Conservation (phyloP, 2,888 invertebrate genomes). For the Spilosoma lubricipeda region DNA sequence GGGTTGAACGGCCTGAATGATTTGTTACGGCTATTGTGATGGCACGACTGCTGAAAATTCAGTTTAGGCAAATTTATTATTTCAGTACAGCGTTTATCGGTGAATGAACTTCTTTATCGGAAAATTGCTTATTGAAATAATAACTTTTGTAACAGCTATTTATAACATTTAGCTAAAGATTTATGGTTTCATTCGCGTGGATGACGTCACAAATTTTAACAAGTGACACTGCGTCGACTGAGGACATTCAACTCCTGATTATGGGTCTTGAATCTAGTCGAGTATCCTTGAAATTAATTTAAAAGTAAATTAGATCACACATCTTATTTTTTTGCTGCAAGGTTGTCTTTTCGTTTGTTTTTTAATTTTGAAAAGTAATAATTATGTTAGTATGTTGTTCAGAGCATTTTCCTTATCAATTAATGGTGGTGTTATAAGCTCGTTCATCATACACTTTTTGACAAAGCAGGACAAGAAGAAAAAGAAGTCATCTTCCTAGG, state of each 20-base stretch:
- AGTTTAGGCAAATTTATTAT: conserved; percentile 7
- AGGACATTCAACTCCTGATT: not conserved
- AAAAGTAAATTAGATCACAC: too few relatives aligned
- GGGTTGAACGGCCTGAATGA: conserved; percentile 34
- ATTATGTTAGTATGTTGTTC: too few relatives aligned
- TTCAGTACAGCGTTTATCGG: not conserved
- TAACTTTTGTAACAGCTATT: not conserved
- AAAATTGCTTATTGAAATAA: not conserved
- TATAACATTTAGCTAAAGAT: not conserved
- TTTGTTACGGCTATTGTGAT: conserved; percentile 22
- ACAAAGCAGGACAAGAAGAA: too few relatives aligned
- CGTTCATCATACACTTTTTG: too few relatives aligned
- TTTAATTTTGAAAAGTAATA: too few relatives aligned
- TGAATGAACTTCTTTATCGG: not conserved
- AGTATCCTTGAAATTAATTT: too few relatives aligned
- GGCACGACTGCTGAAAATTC: conserved; percentile 19
- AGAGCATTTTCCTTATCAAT: too few relatives aligned
- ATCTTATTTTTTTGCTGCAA: too few relatives aligned
- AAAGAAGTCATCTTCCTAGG: too few relatives aligned
- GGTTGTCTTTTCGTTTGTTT: too few relatives aligned
- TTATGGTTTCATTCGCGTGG: not conserved
- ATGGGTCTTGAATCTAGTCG: not conserved
- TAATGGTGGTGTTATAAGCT: too few relatives aligned
- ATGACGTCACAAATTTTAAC: not conserved
- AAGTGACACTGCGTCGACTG: not conserved